Evolutionary conservation across 2,797 vertebrate species (phyloP).

Genomic region (Eulemur mongoz): DNA sequence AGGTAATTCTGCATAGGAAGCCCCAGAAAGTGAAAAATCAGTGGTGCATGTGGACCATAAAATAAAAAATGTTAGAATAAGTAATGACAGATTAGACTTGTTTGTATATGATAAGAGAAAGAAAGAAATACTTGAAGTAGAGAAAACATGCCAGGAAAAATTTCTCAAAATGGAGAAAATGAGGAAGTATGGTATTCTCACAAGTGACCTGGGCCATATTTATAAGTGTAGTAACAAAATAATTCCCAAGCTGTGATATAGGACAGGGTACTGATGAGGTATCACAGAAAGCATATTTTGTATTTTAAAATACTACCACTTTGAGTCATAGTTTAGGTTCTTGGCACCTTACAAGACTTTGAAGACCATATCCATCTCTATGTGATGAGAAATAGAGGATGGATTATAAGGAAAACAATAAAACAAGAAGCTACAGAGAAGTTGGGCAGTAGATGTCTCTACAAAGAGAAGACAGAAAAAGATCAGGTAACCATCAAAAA

Average conservation of each 20-base stretch:
- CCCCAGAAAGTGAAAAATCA: conserved; percentile 3
- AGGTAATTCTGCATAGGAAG: neutral
- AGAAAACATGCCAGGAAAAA: neutral
- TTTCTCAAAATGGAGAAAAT: conserved; percentile 9
- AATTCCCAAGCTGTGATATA: neutral
- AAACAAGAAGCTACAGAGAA: conserved; percentile 17
- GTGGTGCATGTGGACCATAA: neutral
- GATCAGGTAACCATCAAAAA: neutral
- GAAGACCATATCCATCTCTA: neutral
- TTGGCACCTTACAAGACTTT: neutral
- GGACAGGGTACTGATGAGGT: neutral
- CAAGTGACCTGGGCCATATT: neutral
- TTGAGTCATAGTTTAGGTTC: neutral
- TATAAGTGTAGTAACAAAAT: neutral
- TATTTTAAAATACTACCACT: conserved; percentile 22
- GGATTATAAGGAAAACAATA: conserved; percentile 30
- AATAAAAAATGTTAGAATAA: conserved; percentile 42
- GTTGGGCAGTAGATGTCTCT: neutral
- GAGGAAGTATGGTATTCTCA: conserved; percentile 13
- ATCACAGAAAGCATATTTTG: neutral
- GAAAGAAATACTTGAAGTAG: neutral
- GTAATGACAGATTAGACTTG: neutral
- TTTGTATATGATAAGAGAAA: conserved; percentile 41
- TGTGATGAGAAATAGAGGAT: neutral
- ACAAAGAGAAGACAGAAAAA: conserved; percentile 4